phyloP scores from a whole-genome alignment of 1,140 invertebrate species.

The Euwallacea fornicatus region DNA sequence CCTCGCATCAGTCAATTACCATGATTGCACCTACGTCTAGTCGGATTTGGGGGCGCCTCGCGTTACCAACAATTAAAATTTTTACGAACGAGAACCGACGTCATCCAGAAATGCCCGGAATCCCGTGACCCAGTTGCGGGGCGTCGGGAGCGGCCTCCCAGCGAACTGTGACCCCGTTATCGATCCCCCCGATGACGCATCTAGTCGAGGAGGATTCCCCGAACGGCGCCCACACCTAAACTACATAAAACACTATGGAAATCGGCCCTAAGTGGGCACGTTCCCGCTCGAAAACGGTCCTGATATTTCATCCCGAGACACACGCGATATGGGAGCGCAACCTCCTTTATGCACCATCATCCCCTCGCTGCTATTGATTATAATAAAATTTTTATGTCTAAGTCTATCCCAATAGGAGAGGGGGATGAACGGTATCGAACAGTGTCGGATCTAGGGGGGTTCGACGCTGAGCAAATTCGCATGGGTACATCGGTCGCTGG shows the following conservation, averaged over 20 bases:
- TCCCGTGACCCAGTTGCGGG: conserved; percentile 34
- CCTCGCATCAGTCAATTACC: no score
- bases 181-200: conserved; percentile 37
- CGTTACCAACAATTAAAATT: neutral
- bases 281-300: neutral
- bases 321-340: neutral
- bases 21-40: no score
- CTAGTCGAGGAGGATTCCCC: conserved; percentile 6
- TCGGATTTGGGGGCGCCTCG: neutral
- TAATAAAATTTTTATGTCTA: no score
- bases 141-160: conserved; percentile 29
- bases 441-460: no score
- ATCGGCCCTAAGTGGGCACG: neutral
- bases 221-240: neutral
- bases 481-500: no score
- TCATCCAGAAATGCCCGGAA: conserved; percentile 18
- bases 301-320: neutral
- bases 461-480: no score
- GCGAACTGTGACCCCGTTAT: conserved; percentile 42
- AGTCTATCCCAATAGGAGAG: no score
- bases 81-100: neutral
- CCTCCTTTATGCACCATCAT: no score
- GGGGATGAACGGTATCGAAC: no score
- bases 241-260: no score
- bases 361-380: no score